phyloP scores from a whole-genome alignment of 2,113 vertebrate genomes.

The Danionella cerebrum region DNA sequence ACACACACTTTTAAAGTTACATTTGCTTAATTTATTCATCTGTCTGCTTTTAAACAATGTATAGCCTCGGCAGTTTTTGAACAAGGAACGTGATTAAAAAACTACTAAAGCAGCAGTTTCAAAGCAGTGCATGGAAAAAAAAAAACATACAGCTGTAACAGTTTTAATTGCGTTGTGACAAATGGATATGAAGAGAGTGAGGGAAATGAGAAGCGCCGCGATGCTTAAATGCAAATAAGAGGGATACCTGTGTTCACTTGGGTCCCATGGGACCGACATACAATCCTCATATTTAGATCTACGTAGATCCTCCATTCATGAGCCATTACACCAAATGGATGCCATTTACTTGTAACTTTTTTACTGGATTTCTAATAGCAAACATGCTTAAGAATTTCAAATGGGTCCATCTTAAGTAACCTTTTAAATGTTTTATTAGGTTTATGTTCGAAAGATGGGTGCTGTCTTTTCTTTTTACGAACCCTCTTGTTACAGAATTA shows the following conservation, averaged over 20 bases:
- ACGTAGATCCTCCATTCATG: too few species aligned
- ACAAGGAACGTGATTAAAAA: constrained; percentile 33
- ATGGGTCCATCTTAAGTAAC: too few species aligned
- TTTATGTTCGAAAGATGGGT: too few species aligned
- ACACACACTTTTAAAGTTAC: constrained; percentile 4
- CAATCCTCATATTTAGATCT: constrained; percentile 32
- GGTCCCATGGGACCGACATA: constrained; percentile 32
- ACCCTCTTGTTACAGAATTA: too few species aligned
- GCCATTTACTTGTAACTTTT: too few species aligned
- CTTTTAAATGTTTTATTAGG: too few species aligned
- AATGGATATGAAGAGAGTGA: constrained; percentile 9
- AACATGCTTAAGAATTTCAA: too few species aligned
- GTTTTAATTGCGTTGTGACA: constrained; percentile 33
- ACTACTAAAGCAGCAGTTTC: constrained; percentile 18
- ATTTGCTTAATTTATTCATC: constrained; percentile 32
- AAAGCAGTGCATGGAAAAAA: constrained; percentile 11
- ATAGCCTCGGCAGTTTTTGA: constrained; percentile 11
- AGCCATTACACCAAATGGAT: too few species aligned
- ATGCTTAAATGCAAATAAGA: constrained; percentile 18
- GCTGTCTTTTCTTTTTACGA: too few species aligned
- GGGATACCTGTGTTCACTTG: constrained; percentile 28
- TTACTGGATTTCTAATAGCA: too few species aligned
- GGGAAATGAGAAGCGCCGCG: neutral
- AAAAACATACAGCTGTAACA: constrained; percentile 12
- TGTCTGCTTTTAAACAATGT: constrained; percentile 20